These are phyloP conservation scores for Corydoras sp. DNA, from an alignment of 2,113 vertebrate genomes.

Conservation along the genomic window DNA sequence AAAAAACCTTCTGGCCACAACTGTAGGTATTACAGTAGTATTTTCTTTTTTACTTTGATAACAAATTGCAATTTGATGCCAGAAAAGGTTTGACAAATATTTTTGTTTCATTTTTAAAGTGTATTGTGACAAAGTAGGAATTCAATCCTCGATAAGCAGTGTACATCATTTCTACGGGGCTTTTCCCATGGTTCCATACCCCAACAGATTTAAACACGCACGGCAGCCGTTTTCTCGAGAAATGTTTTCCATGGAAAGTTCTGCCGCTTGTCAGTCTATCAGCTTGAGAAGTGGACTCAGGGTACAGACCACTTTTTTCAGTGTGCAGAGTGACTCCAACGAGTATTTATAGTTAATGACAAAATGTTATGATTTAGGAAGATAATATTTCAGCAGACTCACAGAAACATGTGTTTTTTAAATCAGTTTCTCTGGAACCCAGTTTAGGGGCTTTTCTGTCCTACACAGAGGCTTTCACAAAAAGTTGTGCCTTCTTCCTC, in stretches of 20 bases:
- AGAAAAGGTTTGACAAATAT: too few species aligned
- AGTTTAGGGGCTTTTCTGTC: conserved; percentile 59
- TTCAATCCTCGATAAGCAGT: conserved; percentile 16
- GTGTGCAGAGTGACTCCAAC: conserved; percentile 57
- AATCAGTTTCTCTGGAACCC: conserved; percentile 56
- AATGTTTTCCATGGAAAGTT: conserved; percentile 68
- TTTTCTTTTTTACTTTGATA: too few species aligned
- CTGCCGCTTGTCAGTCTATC: conserved; percentile 62
- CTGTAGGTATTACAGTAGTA: too few species aligned
- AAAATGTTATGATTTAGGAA: conserved; percentile 67
- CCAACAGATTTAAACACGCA: conserved; percentile 50
- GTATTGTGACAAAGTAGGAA: neutral
- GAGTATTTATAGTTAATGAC: conserved; percentile 68
- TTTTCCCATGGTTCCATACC: conserved; percentile 60
- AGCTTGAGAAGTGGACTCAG: conserved; percentile 47
- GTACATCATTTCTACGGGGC: conserved; percentile 38
- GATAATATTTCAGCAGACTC: conserved; percentile 70
- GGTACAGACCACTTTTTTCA: conserved; percentile 55
- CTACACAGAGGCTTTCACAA: conserved; percentile 49
- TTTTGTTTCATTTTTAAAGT: too few species aligned
- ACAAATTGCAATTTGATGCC: too few species aligned
- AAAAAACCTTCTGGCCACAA: too few species aligned
- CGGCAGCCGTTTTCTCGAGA: neutral
- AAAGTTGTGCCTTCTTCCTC: conserved; percentile 37
- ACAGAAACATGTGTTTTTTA: conserved; percentile 63